Conservation (phyloP, 2,113 vertebrate genomes). For the Dasypus novemcinctus region DNA sequence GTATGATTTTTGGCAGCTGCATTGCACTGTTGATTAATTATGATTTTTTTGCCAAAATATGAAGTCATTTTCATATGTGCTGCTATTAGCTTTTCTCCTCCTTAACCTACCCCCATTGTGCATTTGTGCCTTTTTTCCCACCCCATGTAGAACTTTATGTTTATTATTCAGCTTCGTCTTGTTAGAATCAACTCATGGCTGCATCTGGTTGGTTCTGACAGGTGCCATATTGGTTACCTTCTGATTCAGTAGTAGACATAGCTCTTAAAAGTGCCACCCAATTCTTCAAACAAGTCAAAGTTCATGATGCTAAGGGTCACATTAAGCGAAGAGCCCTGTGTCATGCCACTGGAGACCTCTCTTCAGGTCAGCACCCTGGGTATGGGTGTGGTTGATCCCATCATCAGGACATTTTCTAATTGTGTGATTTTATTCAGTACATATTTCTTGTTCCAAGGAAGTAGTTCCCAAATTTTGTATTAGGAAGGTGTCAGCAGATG, state of each 20-base stretch:
- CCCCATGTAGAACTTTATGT: neutral
- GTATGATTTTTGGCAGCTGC: neutral
- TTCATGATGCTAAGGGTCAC: neutral
- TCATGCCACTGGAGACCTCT: neutral
- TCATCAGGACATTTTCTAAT: neutral
- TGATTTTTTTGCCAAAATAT: neutral
- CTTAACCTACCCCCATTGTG: neutral
- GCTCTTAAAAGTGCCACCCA: neutral
- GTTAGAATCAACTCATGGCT: neutral
- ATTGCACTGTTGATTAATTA: neutral
- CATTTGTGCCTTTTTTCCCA: neutral
- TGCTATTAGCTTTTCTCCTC: neutral
- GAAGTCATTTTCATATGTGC: neutral
- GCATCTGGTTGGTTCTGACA: neutral
- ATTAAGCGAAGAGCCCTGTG: neutral
- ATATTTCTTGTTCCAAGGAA: neutral
- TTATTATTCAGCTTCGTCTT: neutral
- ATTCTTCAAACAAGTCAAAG: neutral
- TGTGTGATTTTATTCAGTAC: neutral
- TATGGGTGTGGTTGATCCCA: neutral
- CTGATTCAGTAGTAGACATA: neutral
- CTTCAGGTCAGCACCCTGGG: neutral
- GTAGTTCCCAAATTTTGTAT: slow-evolving; percentile 11
- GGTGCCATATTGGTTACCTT: neutral
- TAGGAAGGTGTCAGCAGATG: slow-evolving; percentile 12